A percentile compares a stretch with the other conserved stretches of the same genome.
Evolutionary conservation across 2,888 invertebrate genomes (phyloP).

Genomic region (Scelioninae gen. 1): DNA sequence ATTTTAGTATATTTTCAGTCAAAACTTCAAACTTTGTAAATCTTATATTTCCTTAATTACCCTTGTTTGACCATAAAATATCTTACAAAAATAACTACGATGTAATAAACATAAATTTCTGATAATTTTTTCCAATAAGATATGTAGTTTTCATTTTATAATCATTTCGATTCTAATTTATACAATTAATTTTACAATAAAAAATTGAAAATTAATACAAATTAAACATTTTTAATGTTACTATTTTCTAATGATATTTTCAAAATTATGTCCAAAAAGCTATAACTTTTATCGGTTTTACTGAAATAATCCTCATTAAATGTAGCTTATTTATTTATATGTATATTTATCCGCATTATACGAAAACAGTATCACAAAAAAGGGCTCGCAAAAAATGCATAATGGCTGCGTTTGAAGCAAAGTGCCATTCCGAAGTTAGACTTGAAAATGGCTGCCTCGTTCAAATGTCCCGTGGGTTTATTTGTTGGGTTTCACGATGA

Average conservation of each 20-base stretch:
- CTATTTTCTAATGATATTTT: too few species aligned
- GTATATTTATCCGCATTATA: conserved; percentile 24
- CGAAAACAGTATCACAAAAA: conserved; percentile 54
- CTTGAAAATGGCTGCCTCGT: conserved; percentile 57
- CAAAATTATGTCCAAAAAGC: too few species aligned
- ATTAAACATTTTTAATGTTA: too few species aligned
- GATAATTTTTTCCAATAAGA: too few species aligned
- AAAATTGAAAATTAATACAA: too few species aligned
- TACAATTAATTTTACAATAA: too few species aligned
- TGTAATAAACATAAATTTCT: not conserved
- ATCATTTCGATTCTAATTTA: too few species aligned
- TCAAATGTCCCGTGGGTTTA: conserved; percentile 59
- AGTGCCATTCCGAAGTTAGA: conserved; percentile 67
- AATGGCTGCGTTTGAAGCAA: conserved; percentile 61
- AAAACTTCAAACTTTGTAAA: conserved; percentile 16
- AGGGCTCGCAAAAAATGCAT: conserved; percentile 48
- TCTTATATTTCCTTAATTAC: not conserved
- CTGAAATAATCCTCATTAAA: not conserved
- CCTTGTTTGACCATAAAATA: not conserved
- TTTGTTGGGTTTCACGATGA: conserved; percentile 32
- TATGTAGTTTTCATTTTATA: too few species aligned
- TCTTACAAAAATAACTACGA: conserved; percentile 6
- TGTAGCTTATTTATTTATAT: conserved; percentile 3
- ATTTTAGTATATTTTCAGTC: conserved; percentile 20
- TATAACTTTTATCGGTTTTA: too few species aligned